Base-by-base conservation (phyloP, 2,888 invertebrate species). In the Poecilus cupreus region DNA sequence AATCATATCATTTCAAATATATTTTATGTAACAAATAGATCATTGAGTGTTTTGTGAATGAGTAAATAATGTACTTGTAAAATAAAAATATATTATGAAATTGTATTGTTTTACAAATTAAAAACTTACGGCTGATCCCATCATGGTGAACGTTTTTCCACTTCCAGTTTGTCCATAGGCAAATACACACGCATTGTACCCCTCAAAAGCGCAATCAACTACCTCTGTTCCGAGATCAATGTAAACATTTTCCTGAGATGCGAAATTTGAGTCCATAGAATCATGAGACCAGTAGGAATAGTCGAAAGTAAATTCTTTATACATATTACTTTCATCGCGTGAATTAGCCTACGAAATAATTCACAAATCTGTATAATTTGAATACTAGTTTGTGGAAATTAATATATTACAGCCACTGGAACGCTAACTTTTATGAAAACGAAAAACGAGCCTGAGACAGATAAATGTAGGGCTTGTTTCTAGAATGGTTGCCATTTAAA, bases 161-260 rank as follows among this genome's bases (percentile, higher is more conserved):
- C 96, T 96, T 83, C 96, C 96, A 2, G 96, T 97, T 91, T 97
- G 96, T 18, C 97, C 97, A 88, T 97, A 97, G 54, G 97, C 96
- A 90, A 97, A 96, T 80, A 96, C 96, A 88, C 96, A 96, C 82
- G 96, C 96, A 89, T 96, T 96, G 91, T 96, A 96, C 39, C 95
- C 95, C 87, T 94, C 93, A 89, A 95, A 95, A 83, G 95, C 95
- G 90, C 94, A 94, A 89, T 94, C 94, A 83, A 95, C 93, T 83
- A 95, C 95, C 89, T 95, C 95, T 87, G 93, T 91, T 39, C 95
- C 95, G 84, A 95, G 90, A 90, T 95, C 94, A 60, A 92, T 90
- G 89, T 94, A 95, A 84, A 95, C 95, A 90, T 94, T 93, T 87
- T 96, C 96, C 89, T 97, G 96, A 8, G 95, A 93, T 43, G 95